Conservation (phyloP, 2,797 vertebrate genomes). For the Sebastes dallii region DNA sequence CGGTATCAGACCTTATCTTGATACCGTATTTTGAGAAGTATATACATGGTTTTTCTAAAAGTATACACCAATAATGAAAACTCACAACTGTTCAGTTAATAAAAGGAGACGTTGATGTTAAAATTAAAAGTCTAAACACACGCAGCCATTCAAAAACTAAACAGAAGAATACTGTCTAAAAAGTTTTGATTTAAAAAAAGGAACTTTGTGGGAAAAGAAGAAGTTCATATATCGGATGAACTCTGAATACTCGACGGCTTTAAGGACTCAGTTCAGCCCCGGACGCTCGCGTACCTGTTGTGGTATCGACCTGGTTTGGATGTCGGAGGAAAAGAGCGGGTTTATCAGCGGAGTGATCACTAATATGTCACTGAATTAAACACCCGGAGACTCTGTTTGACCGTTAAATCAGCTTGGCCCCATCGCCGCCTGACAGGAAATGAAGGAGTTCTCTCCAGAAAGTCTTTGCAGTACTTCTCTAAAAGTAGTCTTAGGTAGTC, state of each 20-base stretch:
- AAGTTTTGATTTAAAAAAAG: not conserved
- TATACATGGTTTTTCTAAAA: not conserved
- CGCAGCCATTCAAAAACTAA: not conserved
- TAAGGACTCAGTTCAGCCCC: not conserved
- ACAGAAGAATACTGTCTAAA: not conserved
- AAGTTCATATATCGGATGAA: not conserved
- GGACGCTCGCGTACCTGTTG: not conserved
- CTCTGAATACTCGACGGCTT: not conserved
- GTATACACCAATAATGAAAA: not conserved
- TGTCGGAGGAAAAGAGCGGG: not conserved
- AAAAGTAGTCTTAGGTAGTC: not conserved
- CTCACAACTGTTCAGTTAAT: not conserved
- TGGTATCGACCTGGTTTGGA: not conserved
- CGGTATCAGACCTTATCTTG: not conserved
- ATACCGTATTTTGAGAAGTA: conserved; percentile 5
- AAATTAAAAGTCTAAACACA: not conserved
- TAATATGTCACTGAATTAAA: not conserved
- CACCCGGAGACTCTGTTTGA: too few species aligned
- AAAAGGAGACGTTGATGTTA: not conserved
- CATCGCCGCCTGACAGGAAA: not conserved
- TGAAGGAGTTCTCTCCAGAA: not conserved
- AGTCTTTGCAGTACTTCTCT: not conserved
- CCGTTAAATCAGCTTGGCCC: not conserved
- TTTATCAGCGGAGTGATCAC: not conserved
- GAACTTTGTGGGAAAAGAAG: not conserved